Evolutionary conservation across 2,888 invertebrate genomes (phyloP), one percentile per base, ranked within the genome.

Genomic region (Drosophila nr. medialis): DNA sequence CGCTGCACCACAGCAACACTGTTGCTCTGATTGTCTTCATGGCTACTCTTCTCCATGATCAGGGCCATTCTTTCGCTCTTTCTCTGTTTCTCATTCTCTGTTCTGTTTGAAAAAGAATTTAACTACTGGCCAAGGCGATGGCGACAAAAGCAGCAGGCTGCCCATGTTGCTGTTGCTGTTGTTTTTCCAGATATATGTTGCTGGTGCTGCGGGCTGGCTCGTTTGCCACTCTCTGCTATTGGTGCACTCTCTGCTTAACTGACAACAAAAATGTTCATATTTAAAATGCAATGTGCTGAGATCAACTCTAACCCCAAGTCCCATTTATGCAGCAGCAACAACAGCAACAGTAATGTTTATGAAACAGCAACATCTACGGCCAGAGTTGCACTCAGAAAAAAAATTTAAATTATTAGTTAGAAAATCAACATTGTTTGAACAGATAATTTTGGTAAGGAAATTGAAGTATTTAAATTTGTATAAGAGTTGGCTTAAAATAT

Each of bases 291-390:
- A 64, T 77, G 56, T 73, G 68, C 76, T 56, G 60, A 55, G 70
- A 75, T 78, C 83, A 83, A 81, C 89, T 83, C 83, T 85, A 85
- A 83, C 87, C 89, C 87, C 76, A 85, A 85, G 75, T 83, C 85
- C 73, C 85, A 73, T 83, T 86, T 86, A 71, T 56, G 67, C 53
- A 60, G 50, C 68, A 65, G 15, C 15, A 49, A 21, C 32, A 55
- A 54, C 51, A 63, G 51, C 64, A 60, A 48, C 51, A 75, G 38
- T 77, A 71, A 56, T 72, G 75, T 72, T 61, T 76, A 68, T 53
- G 58, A 68, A 73, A 72, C 66, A 66, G 66, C 64, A 71, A 64
- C 18, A 70, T 21, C 21, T 13, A 59, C 38, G 38, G 24, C 36
- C 42, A 38, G 50, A 51, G 15, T 66, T 45, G 29, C 69, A 56